A percentile compares a stretch with the other conserved stretches of the same genome.
Evolutionary conservation across 2,888 invertebrate species (phyloP).

Genomic region (Kuschelorhynchus macadamiae): DNA sequence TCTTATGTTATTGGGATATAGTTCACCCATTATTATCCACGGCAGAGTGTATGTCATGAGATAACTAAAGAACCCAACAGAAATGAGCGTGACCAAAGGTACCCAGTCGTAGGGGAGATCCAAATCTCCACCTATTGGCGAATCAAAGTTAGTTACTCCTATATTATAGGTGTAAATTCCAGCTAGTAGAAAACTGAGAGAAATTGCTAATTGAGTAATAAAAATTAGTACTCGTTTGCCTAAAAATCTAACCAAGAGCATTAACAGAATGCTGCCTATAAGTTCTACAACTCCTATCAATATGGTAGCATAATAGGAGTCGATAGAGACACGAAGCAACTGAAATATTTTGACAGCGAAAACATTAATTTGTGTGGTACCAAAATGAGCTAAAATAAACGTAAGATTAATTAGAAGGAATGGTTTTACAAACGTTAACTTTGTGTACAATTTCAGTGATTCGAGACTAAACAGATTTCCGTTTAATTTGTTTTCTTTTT

Average conservation of each 20-base stretch:
- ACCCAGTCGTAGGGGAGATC: slow-evolving; percentile 71
- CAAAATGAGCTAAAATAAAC: slow-evolving; percentile 84
- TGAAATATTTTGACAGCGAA: slow-evolving; percentile 83
- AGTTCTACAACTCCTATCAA: slow-evolving; percentile 81
- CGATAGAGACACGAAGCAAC: slow-evolving; percentile 79
- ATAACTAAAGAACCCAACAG: slow-evolving; percentile 79
- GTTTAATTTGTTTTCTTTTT: background rate
- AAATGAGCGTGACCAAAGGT: slow-evolving; percentile 77
- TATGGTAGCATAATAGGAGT: slow-evolving; percentile 83
- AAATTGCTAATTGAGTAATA: slow-evolving; percentile 77
- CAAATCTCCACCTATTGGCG: slow-evolving; percentile 57
- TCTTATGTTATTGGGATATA: slow-evolving; percentile 78
- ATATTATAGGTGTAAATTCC: slow-evolving; percentile 71
- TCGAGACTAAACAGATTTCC: slow-evolving; percentile 16
- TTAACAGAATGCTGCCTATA: slow-evolving; percentile 77
- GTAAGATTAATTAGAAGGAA: slow-evolving; percentile 76
- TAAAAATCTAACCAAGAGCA: slow-evolving; percentile 77
- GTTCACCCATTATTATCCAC: slow-evolving; percentile 85
- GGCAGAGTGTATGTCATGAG: slow-evolving; percentile 80
- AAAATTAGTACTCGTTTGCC: slow-evolving; percentile 81
- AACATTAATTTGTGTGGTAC: slow-evolving; percentile 81
- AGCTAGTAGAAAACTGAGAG: slow-evolving; percentile 75
- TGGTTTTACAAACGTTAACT: slow-evolving; percentile 78
- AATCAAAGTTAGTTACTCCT: background rate
- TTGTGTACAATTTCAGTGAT: slow-evolving; percentile 67